Evolutionary conservation across 2,888 invertebrate genomes (phyloP).

Genomic region (Stenodera caucasica): DNA sequence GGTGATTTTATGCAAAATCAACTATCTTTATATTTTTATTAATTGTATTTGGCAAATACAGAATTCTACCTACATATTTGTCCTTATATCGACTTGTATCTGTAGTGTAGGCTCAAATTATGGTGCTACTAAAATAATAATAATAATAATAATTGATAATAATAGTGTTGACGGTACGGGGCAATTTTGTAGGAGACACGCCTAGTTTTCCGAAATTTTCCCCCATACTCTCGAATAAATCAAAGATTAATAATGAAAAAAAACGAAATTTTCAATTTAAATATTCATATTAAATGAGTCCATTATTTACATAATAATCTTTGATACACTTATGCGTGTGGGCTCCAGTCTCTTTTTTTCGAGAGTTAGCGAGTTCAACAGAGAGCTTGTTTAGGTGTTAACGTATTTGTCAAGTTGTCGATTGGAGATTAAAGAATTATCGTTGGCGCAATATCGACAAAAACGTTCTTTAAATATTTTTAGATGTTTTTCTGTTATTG

Average conservation of each 20-base stretch:
- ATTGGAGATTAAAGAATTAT: slow-evolving; percentile 6
- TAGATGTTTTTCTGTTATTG: too few species aligned
- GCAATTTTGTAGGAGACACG: not conserved
- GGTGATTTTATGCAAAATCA: not conserved
- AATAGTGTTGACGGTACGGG: not conserved
- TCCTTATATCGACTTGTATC: slow-evolving; percentile 30
- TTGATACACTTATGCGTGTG: slow-evolving; percentile 7
- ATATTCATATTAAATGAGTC: slow-evolving; percentile 16
- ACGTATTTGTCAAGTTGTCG: slow-evolving; percentile 8
- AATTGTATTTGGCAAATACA: slow-evolving; percentile 34
- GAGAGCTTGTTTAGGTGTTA: slow-evolving; percentile 11
- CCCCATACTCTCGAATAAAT: not conserved
- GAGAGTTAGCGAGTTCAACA: not conserved
- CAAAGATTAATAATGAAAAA: not conserved
- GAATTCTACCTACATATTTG: slow-evolving; percentile 35
- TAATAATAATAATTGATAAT: not conserved
- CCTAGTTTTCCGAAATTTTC: not conserved
- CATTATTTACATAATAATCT: slow-evolving; percentile 11
- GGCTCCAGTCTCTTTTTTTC: not conserved
- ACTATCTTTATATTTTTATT: not conserved
- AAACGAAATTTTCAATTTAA: slow-evolving; percentile 11
- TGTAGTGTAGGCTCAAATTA: slow-evolving; percentile 35
- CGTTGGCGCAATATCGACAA: too few species aligned
- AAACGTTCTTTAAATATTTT: too few species aligned
- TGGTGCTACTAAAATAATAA: slow-evolving; percentile 36